A percentile compares a stretch with the other conserved stretches of the same genome.
Conservation (phyloP, 30 jellyfish, hydroid and myxozoan genomes). For the Cassiopea xamachana region DNA sequence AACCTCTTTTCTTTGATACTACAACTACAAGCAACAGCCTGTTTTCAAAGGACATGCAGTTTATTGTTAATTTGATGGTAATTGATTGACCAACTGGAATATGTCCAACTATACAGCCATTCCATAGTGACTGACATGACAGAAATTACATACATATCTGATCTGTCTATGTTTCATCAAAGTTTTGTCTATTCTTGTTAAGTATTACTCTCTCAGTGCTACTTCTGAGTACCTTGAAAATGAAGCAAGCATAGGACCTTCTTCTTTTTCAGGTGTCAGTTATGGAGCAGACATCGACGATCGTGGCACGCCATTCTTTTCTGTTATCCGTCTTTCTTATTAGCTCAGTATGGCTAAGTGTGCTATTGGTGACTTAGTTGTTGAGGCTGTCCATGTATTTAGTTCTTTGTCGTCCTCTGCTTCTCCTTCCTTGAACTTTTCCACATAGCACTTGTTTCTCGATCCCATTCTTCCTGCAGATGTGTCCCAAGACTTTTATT, state of each 20-base stretch:
- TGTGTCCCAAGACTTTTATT: constrained; percentile 10
- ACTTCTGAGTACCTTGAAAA: too few relatives aligned
- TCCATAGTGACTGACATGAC: too few relatives aligned
- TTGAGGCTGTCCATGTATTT: constrained; percentile 13
- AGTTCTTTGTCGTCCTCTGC: constrained; percentile 34
- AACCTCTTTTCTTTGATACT: too few relatives aligned
- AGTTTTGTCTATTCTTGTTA: too few relatives aligned
- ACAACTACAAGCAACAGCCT: too few relatives aligned
- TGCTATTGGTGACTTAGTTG: background rate
- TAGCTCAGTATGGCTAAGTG: background rate
- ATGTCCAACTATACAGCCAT: too few relatives aligned
- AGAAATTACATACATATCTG: too few relatives aligned
- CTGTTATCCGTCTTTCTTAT: constrained; percentile 5
- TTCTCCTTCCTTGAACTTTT: constrained; percentile 6
- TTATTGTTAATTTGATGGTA: too few relatives aligned
- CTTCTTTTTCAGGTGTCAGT: constrained; percentile 34
- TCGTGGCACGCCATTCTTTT: background rate
- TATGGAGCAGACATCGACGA: constrained; percentile 2
- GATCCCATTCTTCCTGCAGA: constrained; percentile 17
- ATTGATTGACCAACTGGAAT: too few relatives aligned
- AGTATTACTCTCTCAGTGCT: too few relatives aligned
- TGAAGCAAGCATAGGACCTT: background rate
- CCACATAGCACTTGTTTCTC: constrained; percentile 11
- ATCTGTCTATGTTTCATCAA: too few relatives aligned
- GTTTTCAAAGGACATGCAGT: too few relatives aligned